Evolutionary conservation across 1,140 invertebrate genomes (phyloP).

Genomic region (Phymorhynchus buccinoides): DNA sequence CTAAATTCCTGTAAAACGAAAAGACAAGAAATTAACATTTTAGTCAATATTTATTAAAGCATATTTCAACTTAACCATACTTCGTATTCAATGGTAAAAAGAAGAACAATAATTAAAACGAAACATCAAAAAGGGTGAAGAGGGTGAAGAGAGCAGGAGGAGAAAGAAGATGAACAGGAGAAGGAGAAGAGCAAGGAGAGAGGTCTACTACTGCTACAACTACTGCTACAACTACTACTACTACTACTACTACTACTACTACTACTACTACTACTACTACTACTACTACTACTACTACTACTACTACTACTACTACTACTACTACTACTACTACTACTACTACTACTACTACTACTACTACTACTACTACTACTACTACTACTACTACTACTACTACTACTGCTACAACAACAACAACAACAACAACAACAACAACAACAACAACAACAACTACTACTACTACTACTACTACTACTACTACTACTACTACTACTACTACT

Average conservation of each 20-base stretch:
- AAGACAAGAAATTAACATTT: not conserved
- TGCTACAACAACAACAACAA: too few species aligned
- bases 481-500: conserved; percentile 16
- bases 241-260: conserved; percentile 37
- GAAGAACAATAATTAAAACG: too few species aligned
- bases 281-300: conserved; percentile 40
- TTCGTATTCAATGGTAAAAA: too few species aligned
- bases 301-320: conserved; percentile 35
- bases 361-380: conserved; percentile 38
- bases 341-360: conserved; percentile 40
- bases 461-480: conserved; percentile 17
- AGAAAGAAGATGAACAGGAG: too few species aligned
- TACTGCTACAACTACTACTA: too few species aligned
- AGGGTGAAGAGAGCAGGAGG: too few species aligned
- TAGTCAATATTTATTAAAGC: too few species aligned
- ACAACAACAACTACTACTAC: conserved; percentile 12
- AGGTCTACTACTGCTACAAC: too few species aligned
- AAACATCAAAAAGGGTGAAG: not conserved
- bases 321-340: conserved; percentile 36
- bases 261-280: conserved; percentile 35
- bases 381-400: too few species aligned
- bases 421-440: conserved; percentile 15
- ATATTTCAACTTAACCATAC: too few species aligned
- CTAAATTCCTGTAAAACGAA: conserved; percentile 1
- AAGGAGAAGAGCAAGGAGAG: too few species aligned